These are phyloP conservation scores for Melanargia galathea DNA, from an alignment of 2,888 invertebrate genomes.

Conservation along the genomic window DNA sequence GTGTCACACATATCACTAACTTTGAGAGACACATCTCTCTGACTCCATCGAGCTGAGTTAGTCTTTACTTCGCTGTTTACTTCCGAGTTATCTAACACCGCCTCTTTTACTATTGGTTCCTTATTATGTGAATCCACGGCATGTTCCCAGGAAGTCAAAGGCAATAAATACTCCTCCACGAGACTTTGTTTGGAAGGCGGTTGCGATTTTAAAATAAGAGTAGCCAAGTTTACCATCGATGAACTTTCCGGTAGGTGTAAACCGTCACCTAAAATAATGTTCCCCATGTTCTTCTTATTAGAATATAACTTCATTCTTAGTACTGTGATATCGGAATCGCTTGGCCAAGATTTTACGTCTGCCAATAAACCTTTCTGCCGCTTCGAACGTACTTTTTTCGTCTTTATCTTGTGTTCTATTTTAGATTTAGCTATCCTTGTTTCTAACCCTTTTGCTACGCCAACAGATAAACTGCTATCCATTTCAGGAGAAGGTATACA, in stretches of 20 bases:
- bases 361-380: constrained; percentile 54
- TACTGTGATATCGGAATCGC: constrained; percentile 83
- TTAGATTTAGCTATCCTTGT: constrained; percentile 58
- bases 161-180: constrained; percentile 78
- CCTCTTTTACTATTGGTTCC: constrained; percentile 28
- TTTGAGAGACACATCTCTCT: constrained; percentile 32
- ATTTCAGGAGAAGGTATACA: constrained; percentile 56
- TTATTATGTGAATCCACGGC: constrained; percentile 47
- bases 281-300: constrained; percentile 71
- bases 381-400: constrained; percentile 52
- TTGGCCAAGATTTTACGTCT: constrained; percentile 76
- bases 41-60: constrained; percentile 17
- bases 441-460: constrained; percentile 59
- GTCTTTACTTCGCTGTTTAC: constrained; percentile 16
- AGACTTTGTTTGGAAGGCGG: constrained; percentile 65
- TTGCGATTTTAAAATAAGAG: constrained; percentile 72
- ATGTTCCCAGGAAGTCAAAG: constrained; percentile 82
- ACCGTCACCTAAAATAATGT: constrained; percentile 79
- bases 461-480: constrained; percentile 54
- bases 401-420: constrained; percentile 51
- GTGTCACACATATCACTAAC: constrained; percentile 52
- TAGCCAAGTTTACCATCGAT: constrained; percentile 83
- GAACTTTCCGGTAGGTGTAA: constrained; percentile 81
- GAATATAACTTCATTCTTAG: constrained; percentile 74
- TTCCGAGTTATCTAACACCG: background rate